Evolutionary conservation across 2,113 vertebrate species (phyloP).

Genomic region (Piprites chloris): DNA sequence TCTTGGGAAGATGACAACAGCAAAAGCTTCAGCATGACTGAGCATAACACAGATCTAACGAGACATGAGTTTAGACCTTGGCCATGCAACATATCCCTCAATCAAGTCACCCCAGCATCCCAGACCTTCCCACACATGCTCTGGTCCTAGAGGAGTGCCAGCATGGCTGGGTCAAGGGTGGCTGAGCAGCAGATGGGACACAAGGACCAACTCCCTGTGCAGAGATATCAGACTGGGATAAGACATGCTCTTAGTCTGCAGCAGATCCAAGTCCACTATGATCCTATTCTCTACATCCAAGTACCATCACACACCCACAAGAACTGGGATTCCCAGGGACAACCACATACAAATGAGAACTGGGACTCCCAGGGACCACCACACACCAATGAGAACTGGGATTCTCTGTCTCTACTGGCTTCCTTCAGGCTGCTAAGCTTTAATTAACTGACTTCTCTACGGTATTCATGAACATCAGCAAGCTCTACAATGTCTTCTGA

Average conservation of each 20-base stretch:
- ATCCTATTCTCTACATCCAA: not conserved
- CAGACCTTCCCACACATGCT: not conserved
- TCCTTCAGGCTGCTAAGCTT: not conserved
- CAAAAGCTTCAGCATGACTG: not conserved
- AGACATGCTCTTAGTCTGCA: not conserved
- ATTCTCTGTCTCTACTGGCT: not conserved
- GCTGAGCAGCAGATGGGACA: not conserved
- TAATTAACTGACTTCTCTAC: not conserved
- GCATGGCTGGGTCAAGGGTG: not conserved
- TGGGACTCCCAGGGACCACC: not conserved
- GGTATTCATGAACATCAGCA: not conserved
- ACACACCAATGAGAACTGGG: not conserved
- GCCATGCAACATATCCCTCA: not conserved
- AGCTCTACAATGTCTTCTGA: not conserved
- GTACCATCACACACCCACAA: not conserved
- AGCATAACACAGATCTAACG: fast-evolving
- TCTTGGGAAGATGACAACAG: not conserved
- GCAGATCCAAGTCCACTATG: not conserved
- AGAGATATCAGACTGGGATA: not conserved
- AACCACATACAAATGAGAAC: too few species aligned
- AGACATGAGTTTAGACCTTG: not conserved
- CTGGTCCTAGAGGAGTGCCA: not conserved
- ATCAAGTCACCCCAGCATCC: not conserved
- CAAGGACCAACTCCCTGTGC: not conserved
- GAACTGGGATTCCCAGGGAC: too few species aligned